A percentile compares a stretch with the other conserved stretches of the same genome.
Evolutionary conservation across 37 sponge, comb jelly and placozoan species (phyloP).

Genomic region (Theonella swinhoei): DNA sequence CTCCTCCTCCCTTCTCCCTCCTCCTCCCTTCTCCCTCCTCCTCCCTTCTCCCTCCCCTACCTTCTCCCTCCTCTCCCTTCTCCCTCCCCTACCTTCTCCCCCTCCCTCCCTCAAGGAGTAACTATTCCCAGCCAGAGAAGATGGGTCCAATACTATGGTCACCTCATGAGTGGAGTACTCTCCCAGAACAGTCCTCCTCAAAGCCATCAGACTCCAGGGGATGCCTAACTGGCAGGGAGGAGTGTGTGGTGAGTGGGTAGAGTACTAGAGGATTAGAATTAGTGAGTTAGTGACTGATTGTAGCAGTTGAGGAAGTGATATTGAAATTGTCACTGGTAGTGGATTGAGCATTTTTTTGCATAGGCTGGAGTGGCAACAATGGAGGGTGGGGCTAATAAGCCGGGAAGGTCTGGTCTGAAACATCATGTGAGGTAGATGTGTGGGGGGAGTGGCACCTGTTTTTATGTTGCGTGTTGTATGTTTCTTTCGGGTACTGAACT

Average conservation of each 20-base stretch:
- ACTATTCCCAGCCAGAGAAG: slow-evolving; percentile 95
- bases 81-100: not conserved
- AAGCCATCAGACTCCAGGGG: slow-evolving; percentile 67
- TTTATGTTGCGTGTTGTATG: no score
- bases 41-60: not conserved
- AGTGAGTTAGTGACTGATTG: no score
- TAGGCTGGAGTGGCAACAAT: no score
- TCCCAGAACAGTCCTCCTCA: slow-evolving; percentile 75
- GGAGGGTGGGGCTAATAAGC: no score
- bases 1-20: not conserved
- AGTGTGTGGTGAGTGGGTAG: slow-evolving; percentile 69
- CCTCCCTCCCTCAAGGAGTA: slow-evolving; percentile 73
- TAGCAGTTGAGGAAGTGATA: no score
- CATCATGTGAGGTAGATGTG: no score
- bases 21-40: not conserved
- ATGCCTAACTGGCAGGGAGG: slow-evolving; percentile 54
- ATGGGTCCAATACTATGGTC: slow-evolving; percentile 94
- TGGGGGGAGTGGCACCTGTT: no score
- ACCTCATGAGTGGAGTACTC: slow-evolving; percentile 74
- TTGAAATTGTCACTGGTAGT: no score
- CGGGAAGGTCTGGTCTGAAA: no score
- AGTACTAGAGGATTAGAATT: no score
- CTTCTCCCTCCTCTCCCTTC: not conserved
- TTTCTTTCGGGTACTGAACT: no score
- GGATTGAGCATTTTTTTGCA: no score